phyloP scores from a whole-genome alignment of 2,113 vertebrate genomes.

The Ophiodon elongatus region DNA sequence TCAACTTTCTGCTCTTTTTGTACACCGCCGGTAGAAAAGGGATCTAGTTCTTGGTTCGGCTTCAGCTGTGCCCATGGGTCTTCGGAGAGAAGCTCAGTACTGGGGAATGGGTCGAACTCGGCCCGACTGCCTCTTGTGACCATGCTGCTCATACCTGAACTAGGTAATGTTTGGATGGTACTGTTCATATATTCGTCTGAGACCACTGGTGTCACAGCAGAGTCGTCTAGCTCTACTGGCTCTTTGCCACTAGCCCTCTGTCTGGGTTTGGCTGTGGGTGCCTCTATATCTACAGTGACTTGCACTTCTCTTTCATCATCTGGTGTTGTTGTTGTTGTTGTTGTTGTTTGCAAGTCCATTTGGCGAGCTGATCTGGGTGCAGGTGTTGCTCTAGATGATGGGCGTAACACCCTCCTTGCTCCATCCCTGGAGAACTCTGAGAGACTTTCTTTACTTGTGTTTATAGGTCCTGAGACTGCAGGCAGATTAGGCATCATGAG shows the following conservation, averaged over 20 bases:
- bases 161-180: conserved; percentile 12
- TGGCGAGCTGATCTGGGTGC: conserved; percentile 42
- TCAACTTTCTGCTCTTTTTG: conserved; percentile 50
- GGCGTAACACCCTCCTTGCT: conserved; percentile 33
- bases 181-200: conserved; percentile 1
- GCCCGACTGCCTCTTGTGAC: conserved; percentile 21
- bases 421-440: conserved; percentile 9
- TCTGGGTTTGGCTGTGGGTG: conserved; percentile 77
- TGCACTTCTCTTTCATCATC: conserved; percentile 30
- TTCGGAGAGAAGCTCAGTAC: conserved; percentile 40
- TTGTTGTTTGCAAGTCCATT: conserved; percentile 8
- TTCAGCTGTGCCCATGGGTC: conserved; percentile 65
- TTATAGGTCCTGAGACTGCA: conserved; percentile 15
- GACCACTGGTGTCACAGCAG: conserved; percentile 4
- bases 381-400: conserved; percentile 24
- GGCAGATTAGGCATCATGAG: conserved; percentile 28
- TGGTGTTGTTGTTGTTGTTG: background rate
- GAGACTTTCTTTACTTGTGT: conserved; percentile 27
- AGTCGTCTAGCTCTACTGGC: conserved; percentile 42
- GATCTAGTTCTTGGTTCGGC: conserved; percentile 33
- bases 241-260: conserved; percentile 60
- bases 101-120: conserved; percentile 64
- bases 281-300: conserved; percentile 35
- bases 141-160: conserved; percentile 13
- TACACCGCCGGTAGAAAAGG: conserved; percentile 38